phyloP scores from a whole-genome alignment of 1,140 invertebrate species.

The Saccostrea cuccullata region DNA sequence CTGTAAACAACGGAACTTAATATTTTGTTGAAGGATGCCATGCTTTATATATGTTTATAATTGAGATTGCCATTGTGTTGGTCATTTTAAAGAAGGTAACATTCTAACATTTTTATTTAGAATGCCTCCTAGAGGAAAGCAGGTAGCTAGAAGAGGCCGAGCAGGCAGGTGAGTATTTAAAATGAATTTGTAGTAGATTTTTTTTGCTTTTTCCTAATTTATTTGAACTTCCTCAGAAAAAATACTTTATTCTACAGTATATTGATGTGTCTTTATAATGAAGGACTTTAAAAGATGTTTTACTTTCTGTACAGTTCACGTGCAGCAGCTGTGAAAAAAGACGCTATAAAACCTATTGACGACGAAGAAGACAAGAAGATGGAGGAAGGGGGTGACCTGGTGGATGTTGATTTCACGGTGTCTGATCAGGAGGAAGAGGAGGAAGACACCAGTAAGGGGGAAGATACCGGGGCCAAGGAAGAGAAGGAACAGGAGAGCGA shows the following conservation, averaged over 20 bases:
- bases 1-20: too few species aligned
- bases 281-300: too few species aligned
- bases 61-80: too few species aligned
- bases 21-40: too few species aligned
- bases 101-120: background rate
- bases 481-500: background rate
- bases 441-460: constrained; percentile 7
- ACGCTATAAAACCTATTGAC: background rate
- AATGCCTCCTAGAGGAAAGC: constrained; percentile 24
- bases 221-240: too few species aligned
- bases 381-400: background rate
- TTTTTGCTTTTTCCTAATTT: too few species aligned
- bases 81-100: too few species aligned
- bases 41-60: too few species aligned
- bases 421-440: constrained; percentile 7
- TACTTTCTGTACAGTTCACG: background rate
- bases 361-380: background rate
- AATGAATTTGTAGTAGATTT: background rate
- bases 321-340: constrained; percentile 18
- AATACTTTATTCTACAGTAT: too few species aligned
- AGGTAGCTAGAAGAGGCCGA: constrained; percentile 14
- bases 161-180: background rate
- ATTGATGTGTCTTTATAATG: too few species aligned
- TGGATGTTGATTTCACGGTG: constrained; percentile 14
- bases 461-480: background rate